A percentile compares a stretch with the other conserved stretches of the same genome.
Evolutionary conservation across 2,888 invertebrate species (phyloP).

Genomic region (Cryptus viduatorius): DNA sequence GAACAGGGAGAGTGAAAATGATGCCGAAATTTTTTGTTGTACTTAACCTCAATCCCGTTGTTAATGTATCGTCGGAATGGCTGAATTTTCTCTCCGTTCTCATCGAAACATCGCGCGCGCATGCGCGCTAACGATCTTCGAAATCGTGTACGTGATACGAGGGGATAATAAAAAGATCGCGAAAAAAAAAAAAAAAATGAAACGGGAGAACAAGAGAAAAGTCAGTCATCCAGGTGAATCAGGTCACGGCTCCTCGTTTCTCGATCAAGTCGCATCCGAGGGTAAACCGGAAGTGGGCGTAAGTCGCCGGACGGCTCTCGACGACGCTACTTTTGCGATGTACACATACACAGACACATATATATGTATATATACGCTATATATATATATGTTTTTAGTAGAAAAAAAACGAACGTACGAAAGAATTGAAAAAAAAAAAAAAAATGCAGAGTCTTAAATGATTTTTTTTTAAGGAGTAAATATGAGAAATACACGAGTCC

Average conservation of each 20-base stretch:
- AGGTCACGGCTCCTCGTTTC: constrained; percentile 61
- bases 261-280: constrained; percentile 60
- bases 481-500: constrained; percentile 75
- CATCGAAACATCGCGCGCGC: background rate
- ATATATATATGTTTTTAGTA: constrained; percentile 29
- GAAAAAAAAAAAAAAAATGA: constrained; percentile 18
- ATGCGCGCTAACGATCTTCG: constrained; percentile 17
- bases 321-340: constrained; percentile 56
- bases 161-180: constrained; percentile 20
- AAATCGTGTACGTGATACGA: constrained; percentile 18
- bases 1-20: constrained; percentile 43
- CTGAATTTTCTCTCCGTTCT: constrained; percentile 17
- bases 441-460: constrained; percentile 47
- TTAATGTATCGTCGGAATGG: constrained; percentile 65
- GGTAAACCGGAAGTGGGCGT: constrained; percentile 63
- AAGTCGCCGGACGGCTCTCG: constrained; percentile 61
- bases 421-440: constrained; percentile 24
- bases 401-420: constrained; percentile 7
- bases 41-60: constrained; percentile 76
- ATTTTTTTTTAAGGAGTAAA: constrained; percentile 73
- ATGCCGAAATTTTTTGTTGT: constrained; percentile 74
- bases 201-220: constrained; percentile 13
- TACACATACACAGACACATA: constrained; percentile 21
- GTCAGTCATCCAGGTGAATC: constrained; percentile 55
- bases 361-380: background rate